Base-by-base conservation (phyloP, 2,113 vertebrate genomes). In the Bufo gargarizans region DNA sequence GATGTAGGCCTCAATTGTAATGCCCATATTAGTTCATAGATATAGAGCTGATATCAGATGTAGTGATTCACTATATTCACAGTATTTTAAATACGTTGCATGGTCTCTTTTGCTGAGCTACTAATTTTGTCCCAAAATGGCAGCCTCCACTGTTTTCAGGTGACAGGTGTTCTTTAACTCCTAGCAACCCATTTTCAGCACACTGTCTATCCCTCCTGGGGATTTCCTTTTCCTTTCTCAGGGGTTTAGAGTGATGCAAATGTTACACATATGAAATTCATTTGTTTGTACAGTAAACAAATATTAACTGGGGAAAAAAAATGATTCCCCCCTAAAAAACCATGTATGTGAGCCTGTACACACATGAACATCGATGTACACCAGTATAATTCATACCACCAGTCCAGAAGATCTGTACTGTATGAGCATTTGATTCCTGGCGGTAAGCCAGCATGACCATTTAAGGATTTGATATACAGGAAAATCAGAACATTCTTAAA, bases 171-270 rank as follows among this genome's bases (percentile, higher is more conserved):
- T 49, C 10, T 19, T 86, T 63, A 77, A 77, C 72, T 59, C 84
- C 67, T 77, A 77, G 84, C 84, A 86, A 86, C 72, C n/a, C 56
- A 10, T n/a, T 55, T 84, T 55, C 50, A 61, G 63, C 58, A 50
- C 53, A 71, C 43, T 61, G 72, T n/a, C 69, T 50, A 71, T 71
- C 16, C 71, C 77, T 78, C 77, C 22, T 56, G 61, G 61, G 86
- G n/a, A 45, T 77, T 47, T 85, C 33, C 16, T 43, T 17, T 80
- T 65, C 7, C 61, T 71, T 33, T 80, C 86, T 55, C 50, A 56
- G 61, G 86, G 63, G 67, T 61, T 43, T 69, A 63, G 71, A 79
- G 86, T 87, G 86, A 87, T 87, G 86, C 86, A 87, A 87, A 87
- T 78, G 61, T 56, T 87, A 80, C 86, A 86, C 84, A 47, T 65